Evolutionary conservation across 1,140 invertebrate genomes (phyloP).

Genomic region (Bombus cullumanus): DNA sequence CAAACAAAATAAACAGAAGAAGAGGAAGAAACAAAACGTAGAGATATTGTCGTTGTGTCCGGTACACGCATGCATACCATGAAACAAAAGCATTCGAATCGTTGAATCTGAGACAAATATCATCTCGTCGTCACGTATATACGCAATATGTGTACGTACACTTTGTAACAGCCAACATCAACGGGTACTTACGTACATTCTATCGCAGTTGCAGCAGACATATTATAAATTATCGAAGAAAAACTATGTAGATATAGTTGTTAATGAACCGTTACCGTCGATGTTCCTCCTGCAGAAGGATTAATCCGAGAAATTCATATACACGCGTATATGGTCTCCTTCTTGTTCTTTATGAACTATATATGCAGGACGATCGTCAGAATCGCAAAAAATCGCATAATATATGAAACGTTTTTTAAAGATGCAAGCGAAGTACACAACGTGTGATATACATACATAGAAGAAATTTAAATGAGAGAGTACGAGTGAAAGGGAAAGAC

Average conservation of each 20-base stretch:
- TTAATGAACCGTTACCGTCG: constrained; percentile 4
- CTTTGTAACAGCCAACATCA: neutral
- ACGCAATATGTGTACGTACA: neutral
- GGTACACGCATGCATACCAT: no score
- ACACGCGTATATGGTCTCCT: neutral
- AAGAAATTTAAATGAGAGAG: constrained; percentile 8
- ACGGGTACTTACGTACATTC: neutral
- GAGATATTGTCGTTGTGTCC: neutral
- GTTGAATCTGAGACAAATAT: neutral
- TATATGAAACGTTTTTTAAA: neutral
- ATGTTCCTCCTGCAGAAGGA: constrained; percentile 40
- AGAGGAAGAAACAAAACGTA: neutral
- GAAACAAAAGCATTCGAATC: neutral
- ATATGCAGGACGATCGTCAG: constrained; percentile 28
- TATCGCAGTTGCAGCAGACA: neutral
- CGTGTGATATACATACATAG: constrained; percentile 5
- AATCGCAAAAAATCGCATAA: neutral
- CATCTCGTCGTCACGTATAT: neutral
- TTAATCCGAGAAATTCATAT: neutral
- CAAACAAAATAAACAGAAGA: neutral
- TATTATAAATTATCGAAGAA: constrained; percentile 21
- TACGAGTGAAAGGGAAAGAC: constrained; percentile 24
- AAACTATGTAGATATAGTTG: constrained; percentile 40
- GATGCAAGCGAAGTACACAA: neutral
- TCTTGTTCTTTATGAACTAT: constrained; percentile 12